phyloP scores from a whole-genome alignment of 2,888 invertebrate species.

The Drosophila silvestris region DNA sequence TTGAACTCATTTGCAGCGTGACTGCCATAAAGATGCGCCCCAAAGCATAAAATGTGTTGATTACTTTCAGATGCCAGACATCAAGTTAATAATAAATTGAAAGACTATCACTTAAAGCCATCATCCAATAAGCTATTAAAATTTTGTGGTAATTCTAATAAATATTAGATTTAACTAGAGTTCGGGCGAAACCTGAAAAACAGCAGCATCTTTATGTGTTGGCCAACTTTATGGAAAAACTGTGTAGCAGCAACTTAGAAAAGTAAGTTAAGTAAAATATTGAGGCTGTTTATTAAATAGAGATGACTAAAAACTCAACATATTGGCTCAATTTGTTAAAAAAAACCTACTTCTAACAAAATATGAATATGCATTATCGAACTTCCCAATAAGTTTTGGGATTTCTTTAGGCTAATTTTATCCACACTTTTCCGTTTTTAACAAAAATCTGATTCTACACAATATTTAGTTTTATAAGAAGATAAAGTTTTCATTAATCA shows the following conservation, averaged over 20 bases:
- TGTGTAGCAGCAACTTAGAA: not conserved
- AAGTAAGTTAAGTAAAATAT: not conserved
- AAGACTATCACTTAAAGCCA: constrained; percentile 23
- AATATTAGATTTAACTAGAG: constrained; percentile 14
- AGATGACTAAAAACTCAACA: not conserved
- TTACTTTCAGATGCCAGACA: constrained; percentile 17
- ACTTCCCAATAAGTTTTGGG: no score
- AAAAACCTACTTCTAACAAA: not conserved
- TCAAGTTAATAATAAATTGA: constrained; percentile 31
- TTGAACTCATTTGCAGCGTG: constrained; percentile 46
- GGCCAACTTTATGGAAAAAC: not conserved
- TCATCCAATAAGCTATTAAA: constrained; percentile 23
- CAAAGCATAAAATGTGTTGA: constrained; percentile 36
- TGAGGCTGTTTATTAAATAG: not conserved
- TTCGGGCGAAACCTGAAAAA: not conserved
- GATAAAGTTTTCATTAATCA: not conserved
- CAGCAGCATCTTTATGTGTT: not conserved
- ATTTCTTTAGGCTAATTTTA: no score
- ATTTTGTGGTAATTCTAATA: constrained; percentile 18
- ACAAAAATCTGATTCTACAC: no score
- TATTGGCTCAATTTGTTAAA: not conserved
- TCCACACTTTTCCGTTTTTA: no score
- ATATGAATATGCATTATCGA: no score
- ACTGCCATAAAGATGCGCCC: constrained; percentile 46
- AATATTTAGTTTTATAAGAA: not conserved